A percentile compares a stretch with the other conserved stretches of the same genome.
Evolutionary conservation across 2,797 vertebrate species (phyloP).

Genomic region (Pipistrellus pipistrellus): DNA sequence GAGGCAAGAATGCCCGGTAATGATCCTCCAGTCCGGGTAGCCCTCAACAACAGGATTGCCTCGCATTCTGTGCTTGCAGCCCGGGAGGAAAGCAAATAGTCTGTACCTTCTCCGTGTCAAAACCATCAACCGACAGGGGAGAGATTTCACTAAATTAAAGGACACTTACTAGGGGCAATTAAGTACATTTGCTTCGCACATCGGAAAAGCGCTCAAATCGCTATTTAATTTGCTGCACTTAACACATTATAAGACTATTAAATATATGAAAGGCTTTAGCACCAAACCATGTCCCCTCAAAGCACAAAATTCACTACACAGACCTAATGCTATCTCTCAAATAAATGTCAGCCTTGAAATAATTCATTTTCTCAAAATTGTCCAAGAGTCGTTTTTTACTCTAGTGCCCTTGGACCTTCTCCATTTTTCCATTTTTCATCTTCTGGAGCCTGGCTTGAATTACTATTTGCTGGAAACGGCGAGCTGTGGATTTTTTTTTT

Average conservation of each 20-base stretch:
- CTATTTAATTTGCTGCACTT: conserved; percentile 57
- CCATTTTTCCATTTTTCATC: background rate
- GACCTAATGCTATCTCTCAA: conserved; percentile 38
- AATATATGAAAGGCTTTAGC: conserved; percentile 39
- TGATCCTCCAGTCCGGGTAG: background rate
- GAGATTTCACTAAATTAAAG: conserved; percentile 64
- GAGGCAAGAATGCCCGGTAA: background rate
- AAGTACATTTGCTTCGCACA: conserved; percentile 35
- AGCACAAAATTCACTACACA: background rate
- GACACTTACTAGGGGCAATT: conserved; percentile 25
- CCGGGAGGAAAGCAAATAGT: background rate
- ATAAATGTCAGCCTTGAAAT: conserved; percentile 37
- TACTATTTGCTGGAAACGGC: conserved; percentile 23
- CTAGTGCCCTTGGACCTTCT: background rate
- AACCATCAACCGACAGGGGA: background rate
- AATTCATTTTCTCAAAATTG: conserved; percentile 43
- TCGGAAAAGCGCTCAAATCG: conserved; percentile 46
- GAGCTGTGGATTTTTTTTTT: conserved; percentile 6
- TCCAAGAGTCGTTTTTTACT: conserved; percentile 17
- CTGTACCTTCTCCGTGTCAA: conserved; percentile 37
- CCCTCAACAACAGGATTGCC: background rate
- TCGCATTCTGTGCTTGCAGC: background rate
- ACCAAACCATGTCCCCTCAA: background rate
- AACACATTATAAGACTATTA: background rate
- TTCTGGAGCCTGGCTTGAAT: background rate